A percentile compares a stretch with the other conserved stretches of the same genome.
Conservation (phyloP, 2,797 vertebrate genomes). For the Borostomias antarcticus region DNA sequence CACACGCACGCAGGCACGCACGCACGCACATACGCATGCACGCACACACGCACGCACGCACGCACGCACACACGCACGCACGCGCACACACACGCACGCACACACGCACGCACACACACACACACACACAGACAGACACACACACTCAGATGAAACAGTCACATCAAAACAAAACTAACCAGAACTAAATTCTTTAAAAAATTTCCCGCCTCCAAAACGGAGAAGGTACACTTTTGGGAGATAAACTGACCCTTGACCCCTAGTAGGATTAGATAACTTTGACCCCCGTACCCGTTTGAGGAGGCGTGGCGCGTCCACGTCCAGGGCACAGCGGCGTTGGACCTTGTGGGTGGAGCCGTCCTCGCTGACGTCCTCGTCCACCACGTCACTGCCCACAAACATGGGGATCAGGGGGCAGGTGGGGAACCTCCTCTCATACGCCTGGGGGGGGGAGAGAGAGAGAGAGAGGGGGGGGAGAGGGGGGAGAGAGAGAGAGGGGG, state of each 20-base stretch:
- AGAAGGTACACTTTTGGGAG: too few species aligned
- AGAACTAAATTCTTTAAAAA: too few species aligned
- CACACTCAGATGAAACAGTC: background rate
- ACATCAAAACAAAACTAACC: background rate
- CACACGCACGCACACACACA: too few species aligned
- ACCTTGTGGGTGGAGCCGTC: conserved; percentile 80
- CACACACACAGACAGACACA: too few species aligned
- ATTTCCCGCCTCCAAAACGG: too few species aligned
- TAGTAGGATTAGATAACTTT: too few species aligned
- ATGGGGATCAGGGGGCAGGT: conserved; percentile 96
- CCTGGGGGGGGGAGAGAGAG: conserved; percentile 69
- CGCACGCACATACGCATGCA: too few species aligned
- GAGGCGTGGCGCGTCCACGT: conserved; percentile 93
- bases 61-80: too few species aligned
- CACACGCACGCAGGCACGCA: background rate
- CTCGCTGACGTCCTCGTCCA: conserved; percentile 85
- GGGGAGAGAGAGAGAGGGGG: background rate
- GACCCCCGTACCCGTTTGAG: conserved; percentile 86
- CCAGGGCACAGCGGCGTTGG: conserved; percentile 93
- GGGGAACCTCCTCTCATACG: conserved; percentile 94
- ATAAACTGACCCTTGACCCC: too few species aligned
- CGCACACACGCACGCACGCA: too few species aligned
- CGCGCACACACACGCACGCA: too few species aligned
- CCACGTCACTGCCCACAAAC: conserved; percentile 93
- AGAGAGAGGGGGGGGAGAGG: background rate